Evolutionary conservation across 2,113 vertebrate species (phyloP).

Genomic region (Baryphthengus martii): DNA sequence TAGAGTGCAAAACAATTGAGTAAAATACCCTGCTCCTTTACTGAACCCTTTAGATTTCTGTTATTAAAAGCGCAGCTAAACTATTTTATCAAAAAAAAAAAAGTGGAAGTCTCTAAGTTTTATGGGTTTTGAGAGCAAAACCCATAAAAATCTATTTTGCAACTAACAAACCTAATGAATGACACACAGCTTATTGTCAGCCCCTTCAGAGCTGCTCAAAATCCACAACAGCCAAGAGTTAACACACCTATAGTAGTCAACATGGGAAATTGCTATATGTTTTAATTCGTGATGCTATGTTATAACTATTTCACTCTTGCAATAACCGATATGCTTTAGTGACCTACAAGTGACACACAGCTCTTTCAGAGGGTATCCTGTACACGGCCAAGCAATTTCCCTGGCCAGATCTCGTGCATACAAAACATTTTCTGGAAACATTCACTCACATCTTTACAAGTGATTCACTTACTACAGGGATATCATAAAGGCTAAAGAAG

Average conservation of each 20-base stretch:
- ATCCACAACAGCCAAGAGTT: background rate
- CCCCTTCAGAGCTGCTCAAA: background rate
- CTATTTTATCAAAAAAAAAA: background rate
- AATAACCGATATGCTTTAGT: background rate
- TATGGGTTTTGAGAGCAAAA: background rate
- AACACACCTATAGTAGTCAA: background rate
- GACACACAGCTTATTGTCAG: background rate
- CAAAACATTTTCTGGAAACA: background rate
- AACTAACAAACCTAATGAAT: background rate
- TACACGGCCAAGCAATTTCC: background rate
- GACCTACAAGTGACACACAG: background rate
- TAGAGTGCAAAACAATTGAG: background rate
- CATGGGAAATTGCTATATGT: background rate
- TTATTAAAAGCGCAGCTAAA: background rate
- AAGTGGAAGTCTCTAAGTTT: background rate
- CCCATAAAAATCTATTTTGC: background rate
- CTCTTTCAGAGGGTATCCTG: background rate
- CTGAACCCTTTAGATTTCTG: background rate
- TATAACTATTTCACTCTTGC: background rate
- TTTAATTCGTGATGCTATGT: background rate
- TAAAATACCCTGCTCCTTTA: background rate
- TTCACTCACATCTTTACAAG: constrained; percentile 14
- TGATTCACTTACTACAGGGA: background rate
- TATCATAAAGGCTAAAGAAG: background rate
- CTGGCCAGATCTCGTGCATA: background rate